phyloP scores from a whole-genome alignment of 2,797 vertebrate genomes.

The Acestrorhynchus altus region DNA sequence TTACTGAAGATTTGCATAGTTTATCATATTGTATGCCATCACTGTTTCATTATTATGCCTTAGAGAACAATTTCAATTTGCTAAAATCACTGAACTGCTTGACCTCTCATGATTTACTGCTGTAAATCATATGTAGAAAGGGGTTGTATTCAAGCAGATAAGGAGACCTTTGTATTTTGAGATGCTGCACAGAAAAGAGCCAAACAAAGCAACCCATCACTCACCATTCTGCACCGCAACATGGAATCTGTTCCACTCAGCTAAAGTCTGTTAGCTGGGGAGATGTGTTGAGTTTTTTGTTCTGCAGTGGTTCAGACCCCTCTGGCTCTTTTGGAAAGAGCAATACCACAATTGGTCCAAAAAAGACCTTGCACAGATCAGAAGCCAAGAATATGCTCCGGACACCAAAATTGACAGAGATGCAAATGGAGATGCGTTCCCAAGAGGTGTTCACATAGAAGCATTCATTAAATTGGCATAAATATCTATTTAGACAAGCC shows the following conservation, averaged over 20 bases:
- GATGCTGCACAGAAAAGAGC: background rate
- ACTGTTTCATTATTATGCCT: background rate
- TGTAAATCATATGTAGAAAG: background rate
- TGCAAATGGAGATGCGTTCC: background rate
- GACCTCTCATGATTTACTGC: background rate
- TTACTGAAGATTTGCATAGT: no score
- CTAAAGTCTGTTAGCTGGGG: background rate
- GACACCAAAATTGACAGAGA: background rate
- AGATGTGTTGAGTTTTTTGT: slow-evolving; percentile 25
- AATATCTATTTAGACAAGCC: background rate
- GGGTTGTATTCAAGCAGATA: background rate
- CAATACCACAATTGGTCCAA: slow-evolving; percentile 27
- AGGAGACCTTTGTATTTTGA: background rate
- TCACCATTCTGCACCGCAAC: background rate
- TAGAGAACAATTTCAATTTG: background rate
- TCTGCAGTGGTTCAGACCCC: slow-evolving; percentile 1
- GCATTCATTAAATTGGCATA: background rate
- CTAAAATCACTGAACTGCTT: background rate
- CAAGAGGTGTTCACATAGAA: background rate
- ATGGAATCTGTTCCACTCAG: slow-evolving; percentile 5
- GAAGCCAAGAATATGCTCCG: slow-evolving; percentile 11
- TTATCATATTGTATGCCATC: no score
- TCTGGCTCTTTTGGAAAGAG: slow-evolving; percentile 26
- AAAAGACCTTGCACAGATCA: slow-evolving; percentile 31
- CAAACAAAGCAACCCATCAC: background rate